phyloP scores from a whole-genome alignment of 2,797 vertebrate genomes.

The Anas bahamensis region DNA sequence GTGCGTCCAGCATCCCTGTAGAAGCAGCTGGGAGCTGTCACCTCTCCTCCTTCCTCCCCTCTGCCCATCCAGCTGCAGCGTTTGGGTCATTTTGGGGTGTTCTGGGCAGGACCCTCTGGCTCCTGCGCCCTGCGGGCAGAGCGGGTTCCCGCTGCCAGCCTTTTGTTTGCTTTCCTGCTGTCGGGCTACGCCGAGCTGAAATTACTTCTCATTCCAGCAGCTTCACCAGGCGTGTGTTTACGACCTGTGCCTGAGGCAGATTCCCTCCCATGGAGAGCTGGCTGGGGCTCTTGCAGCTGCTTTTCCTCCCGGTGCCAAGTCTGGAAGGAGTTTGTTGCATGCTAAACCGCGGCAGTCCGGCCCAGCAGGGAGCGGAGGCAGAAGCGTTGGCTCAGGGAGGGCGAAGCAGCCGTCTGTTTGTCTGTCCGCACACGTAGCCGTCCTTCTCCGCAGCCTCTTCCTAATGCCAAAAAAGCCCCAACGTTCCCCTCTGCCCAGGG shows the following conservation, averaged over 20 bases:
- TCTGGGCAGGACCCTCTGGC: neutral
- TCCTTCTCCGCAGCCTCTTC: neutral
- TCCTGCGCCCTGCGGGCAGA: neutral
- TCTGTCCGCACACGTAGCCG: neutral
- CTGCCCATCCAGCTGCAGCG: neutral
- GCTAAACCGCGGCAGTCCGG: neutral
- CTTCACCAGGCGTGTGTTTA: neutral
- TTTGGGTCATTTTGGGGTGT: too few relatives aligned
- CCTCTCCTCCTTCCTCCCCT: neutral
- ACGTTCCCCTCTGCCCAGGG: neutral
- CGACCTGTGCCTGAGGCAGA: neutral
- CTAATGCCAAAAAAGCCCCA: neutral
- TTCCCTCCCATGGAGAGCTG: neutral
- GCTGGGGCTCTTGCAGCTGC: neutral
- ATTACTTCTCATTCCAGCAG: neutral
- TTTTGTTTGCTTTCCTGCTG: neutral
- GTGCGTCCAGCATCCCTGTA: neutral
- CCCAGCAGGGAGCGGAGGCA: neutral
- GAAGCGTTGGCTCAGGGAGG: neutral
- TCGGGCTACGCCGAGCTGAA: neutral
- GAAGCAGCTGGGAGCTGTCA: neutral
- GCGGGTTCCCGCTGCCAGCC: neutral
- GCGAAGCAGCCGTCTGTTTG: neutral
- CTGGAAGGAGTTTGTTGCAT: conserved; percentile 4
- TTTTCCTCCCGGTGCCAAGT: conserved; percentile 9